Evolutionary conservation across 2,113 vertebrate species (phyloP).

Genomic region (Salvelinus fontinalis): DNA sequence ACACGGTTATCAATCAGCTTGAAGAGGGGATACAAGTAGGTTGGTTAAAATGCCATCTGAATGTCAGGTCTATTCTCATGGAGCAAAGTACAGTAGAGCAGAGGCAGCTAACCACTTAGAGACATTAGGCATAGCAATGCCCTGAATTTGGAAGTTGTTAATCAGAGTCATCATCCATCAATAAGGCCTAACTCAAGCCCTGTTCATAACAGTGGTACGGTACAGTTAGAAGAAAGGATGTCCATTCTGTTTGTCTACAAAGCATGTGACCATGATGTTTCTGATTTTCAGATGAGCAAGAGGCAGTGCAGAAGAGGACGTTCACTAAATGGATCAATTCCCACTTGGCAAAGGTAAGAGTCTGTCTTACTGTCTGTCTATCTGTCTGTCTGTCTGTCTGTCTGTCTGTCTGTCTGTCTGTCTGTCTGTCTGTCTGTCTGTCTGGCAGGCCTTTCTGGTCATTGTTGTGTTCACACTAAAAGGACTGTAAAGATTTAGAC

Average conservation of each 20-base stretch:
- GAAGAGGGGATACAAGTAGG: slow-evolving; percentile 12
- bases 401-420: slow-evolving; percentile 36
- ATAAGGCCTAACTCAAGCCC: neutral
- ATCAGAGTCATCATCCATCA: slow-evolving; percentile 25
- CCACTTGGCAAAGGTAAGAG: slow-evolving; percentile 93
- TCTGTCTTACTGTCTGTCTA: slow-evolving; percentile 47
- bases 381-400: slow-evolving; percentile 44
- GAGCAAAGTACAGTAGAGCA: slow-evolving; percentile 10
- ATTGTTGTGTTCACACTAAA: too few species aligned
- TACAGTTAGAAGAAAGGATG: neutral
- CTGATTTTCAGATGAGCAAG: slow-evolving; percentile 90
- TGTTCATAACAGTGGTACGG: neutral
- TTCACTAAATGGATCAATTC: slow-evolving; percentile 99
- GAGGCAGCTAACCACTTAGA: slow-evolving; percentile 19
- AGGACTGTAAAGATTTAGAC: slow-evolving; percentile 27
- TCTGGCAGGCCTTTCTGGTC: neutral
- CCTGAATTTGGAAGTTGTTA: slow-evolving; percentile 43
- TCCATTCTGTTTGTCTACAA: neutral
- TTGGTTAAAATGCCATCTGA: slow-evolving; percentile 59
- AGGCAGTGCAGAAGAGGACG: slow-evolving; percentile 96
- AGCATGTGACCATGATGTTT: slow-evolving; percentile 47
- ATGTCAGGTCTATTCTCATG: slow-evolving; percentile 54
- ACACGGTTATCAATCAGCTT: slow-evolving; percentile 30
- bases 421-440: slow-evolving; percentile 38
- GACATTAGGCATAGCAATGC: neutral